Evolutionary conservation across 2,797 vertebrate genomes (phyloP), one percentile per base, ranked within the genome.

Genomic region (Brotula barbata): DNA sequence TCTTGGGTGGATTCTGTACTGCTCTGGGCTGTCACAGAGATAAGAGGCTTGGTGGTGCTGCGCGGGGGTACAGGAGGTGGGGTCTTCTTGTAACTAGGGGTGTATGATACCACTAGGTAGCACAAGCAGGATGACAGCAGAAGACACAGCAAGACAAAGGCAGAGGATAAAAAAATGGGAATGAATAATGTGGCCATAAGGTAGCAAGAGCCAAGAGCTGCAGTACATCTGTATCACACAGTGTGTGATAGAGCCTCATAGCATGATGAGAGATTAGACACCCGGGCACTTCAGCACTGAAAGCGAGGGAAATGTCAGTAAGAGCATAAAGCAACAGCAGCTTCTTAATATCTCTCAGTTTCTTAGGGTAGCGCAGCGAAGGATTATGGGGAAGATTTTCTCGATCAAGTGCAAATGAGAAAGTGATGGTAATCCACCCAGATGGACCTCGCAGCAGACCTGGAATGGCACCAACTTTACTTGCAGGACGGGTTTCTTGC

Each of bases 1-100:
- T 99, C 97, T 89, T 98, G 97, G 7, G 93, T 98, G 76, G 97
- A 99, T 78, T 99, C 97, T 7, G 97, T 99, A 84, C 96, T 99
- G 94, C 97, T 99, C 92, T 99, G 97, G 11, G 97, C 96, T 5
- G 97, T 98, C 76, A 99, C 95, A 0, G 97, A 98, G 91, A 99
- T 98, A 86, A 99, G 92, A 4, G 97, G 97, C 89, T 98, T 98
- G 82, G 96, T 96, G 83, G 96, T 95, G 81, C 94, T 92, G 62
- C 96, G 94, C 6, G 96, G 96, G 48, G 96, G 97, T 64, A 98
- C 96, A 0, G 97, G 97, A 1, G 97, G 97, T 0, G 97, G 96
- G 0, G 95, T 96, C 91, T 97, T 99, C 82, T 97, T 99, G 85
- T 96, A 97, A 89, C 92, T 95, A 23, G 95, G 90, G 71, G 91